Base-by-base conservation (phyloP, 2,113 vertebrate genomes). In the Tonatia bakeri region DNA sequence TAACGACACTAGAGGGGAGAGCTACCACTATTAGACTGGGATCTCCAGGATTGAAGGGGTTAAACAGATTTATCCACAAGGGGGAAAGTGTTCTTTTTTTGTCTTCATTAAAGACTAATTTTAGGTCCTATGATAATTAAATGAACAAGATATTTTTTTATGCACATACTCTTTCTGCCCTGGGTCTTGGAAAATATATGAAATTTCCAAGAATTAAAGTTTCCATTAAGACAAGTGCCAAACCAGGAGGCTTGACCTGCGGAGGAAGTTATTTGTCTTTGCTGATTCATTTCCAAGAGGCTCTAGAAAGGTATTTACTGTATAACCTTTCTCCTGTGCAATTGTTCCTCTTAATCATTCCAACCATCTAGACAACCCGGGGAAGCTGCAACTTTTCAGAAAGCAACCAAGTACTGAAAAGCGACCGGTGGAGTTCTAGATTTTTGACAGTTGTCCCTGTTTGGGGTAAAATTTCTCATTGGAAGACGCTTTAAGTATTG, bases 121-220 rank as follows among this genome's bases (percentile, higher is more conserved):
- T 97, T 97, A 98, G 97, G 64, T 79, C 65, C 94, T 97, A 77
- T 38, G 85, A 94, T 89, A 80, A 95, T 97, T 67, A 96, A 96
- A 52, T 76, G 96, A 95, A 92, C 45, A 65, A 61, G 24, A 28
- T 22, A 28, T 61, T 61, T 26, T 59, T 98, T 98, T 98, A 96
- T 96, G 84, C 96, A 89, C 92, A 73, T 91, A 38, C 24, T 67
- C 95, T 95, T 87, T 86, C 79, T 88, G 96, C 59, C 40, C 65
- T 10, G 89, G 94, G 82, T 90, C 97, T 88, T 97, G 0, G 87
- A 92, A 97, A 97, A 97, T 89, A 75, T 31, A 84, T 64, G n/a
- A 69, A 67, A 96, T 97, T 98, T 98, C 97, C 98, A 98, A 97
- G 98, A 98, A 98, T 97, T 96, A 80, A 98, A 98, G 91, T 98